Percentiles rank a stretch among this genome's conserved stretches.
Evolutionary conservation across 2,797 vertebrate genomes (phyloP).

Genomic region (Masticophis lateralis): DNA sequence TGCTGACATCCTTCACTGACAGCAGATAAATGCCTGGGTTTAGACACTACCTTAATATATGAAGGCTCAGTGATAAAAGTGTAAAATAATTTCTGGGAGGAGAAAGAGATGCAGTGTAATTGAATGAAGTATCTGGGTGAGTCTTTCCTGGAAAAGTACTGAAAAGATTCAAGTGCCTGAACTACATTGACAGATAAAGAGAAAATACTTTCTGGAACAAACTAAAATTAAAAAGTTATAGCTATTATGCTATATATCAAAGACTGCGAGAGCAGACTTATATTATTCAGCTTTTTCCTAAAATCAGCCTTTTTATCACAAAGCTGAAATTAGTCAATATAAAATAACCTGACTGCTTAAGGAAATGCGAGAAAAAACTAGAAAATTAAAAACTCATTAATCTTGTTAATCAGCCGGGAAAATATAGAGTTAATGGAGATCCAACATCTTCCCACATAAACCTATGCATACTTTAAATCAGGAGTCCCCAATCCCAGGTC

Average conservation of each 20-base stretch:
- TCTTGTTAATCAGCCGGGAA: background rate
- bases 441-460: background rate
- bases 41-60: background rate
- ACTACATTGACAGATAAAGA: background rate
- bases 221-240: background rate
- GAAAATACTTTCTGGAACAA: background rate
- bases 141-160: background rate
- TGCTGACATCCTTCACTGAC: slow-evolving; percentile 6
- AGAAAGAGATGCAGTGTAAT: background rate
- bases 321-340: background rate
- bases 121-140: background rate
- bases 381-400: background rate
- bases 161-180: background rate
- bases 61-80: slow-evolving; percentile 7
- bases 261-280: background rate
- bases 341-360: background rate
- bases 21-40: slow-evolving; percentile 21
- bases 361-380: background rate
- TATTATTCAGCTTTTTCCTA: background rate
- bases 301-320: background rate
- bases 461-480: background rate
- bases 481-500: too few species aligned
- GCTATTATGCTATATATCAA: background rate
- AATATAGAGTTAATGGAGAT: background rate
- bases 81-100: slow-evolving; percentile 4